Base-by-base conservation (phyloP, 2,888 invertebrate species). In the Dynastes maya region DNA sequence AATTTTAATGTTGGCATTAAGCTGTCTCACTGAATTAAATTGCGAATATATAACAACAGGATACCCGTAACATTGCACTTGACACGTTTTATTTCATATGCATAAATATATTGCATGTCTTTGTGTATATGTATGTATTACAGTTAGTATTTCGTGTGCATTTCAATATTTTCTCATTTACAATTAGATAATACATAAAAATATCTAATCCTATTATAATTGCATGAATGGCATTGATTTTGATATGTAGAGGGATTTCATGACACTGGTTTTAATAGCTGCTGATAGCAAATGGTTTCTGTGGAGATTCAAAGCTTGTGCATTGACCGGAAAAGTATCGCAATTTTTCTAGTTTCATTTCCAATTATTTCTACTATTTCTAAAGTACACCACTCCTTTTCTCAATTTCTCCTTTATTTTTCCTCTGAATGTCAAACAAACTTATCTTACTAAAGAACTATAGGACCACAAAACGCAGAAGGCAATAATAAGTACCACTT, bases 171-270 rank as follows among this genome's bases (percentile, higher is more conserved):
- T 55, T n/a, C 55, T 16, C 8, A 45, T 8, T 45, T 45, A 45
- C 45, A 45, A 45, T 45, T 45, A 45, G 9, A 8, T 45, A 45
- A 45, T 45, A 45, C 45, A 45, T 45, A 45, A 45, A 45, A 45
- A 45, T 45, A 45, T 45, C n/a, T 11, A 55, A 55, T 55, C n/a
- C 55, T 55, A 55, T 55, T 55, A 55, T 22, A 55, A 55, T 55
- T 55, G 55, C 6, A 55, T 55, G 16, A 55, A n/a, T 55, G 55
- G 8, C n/a, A 55, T 55, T 55, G 55, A n/a, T 55, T n/a, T n/a
- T 22, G n/a, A 13, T n/a, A 55, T 55, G 4, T 9, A 45, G 8
- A 37, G 6, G 37, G 1, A n/a, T 55, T 55, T 55, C 22, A n/a
- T 55, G n/a, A n/a, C n/a, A 16, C 6, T 55, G 0, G 11, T 55